Evolutionary conservation across 2,888 invertebrate species (phyloP).

Genomic region (Coelogynopora nodosa): DNA sequence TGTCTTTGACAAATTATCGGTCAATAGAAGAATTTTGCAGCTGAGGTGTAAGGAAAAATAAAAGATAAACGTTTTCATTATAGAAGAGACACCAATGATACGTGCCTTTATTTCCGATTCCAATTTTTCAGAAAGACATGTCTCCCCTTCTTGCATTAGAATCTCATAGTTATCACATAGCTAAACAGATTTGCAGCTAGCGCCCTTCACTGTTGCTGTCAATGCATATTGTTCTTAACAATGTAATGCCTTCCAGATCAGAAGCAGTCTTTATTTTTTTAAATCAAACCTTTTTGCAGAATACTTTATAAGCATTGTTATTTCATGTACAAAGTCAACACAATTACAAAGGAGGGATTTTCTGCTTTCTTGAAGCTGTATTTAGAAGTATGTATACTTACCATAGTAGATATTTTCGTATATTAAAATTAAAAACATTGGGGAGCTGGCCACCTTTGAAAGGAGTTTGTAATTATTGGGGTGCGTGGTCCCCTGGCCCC

Average conservation of each 20-base stretch:
- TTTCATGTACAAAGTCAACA: conserved; percentile 12
- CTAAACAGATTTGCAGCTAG: neutral
- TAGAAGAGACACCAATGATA: neutral
- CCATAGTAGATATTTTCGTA: no score
- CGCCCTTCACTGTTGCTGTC: neutral
- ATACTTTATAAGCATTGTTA: neutral
- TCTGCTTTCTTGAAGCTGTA: neutral
- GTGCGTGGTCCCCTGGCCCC: no score
- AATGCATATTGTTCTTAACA: neutral
- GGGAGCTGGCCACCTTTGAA: no score
- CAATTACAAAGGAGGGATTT: neutral
- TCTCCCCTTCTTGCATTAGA: neutral
- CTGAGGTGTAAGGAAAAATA: neutral
- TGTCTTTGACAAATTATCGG: neutral
- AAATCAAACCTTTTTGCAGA: neutral
- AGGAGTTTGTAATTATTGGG: no score
- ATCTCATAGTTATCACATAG: neutral
- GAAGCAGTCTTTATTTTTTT: neutral
- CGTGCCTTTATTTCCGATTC: neutral
- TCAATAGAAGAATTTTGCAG: neutral
- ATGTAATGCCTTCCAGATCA: neutral
- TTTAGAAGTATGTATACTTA: no score
- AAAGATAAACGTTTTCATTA: neutral
- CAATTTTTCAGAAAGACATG: neutral
- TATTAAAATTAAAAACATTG: no score